These are phyloP conservation scores for Ladona fulva DNA, from an alignment of 1,140 invertebrate genomes.

Conservation along the genomic window DNA sequence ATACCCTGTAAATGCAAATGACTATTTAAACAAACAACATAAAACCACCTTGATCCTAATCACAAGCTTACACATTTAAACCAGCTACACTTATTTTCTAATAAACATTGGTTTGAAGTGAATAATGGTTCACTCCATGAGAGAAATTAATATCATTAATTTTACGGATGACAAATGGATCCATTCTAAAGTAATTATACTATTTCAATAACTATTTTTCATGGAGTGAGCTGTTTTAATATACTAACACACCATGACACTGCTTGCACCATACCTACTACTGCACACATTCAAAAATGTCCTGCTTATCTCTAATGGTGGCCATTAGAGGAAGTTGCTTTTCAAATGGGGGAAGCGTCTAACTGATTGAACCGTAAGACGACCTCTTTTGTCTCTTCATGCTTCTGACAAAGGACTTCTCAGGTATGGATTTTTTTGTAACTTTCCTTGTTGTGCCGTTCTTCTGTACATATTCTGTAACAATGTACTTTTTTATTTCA, in stretches of 20 bases:
- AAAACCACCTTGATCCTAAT: constrained; percentile 5
- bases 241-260: constrained; percentile 23
- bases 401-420: constrained; percentile 20
- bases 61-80: constrained; percentile 6
- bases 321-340: constrained; percentile 15
- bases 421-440: constrained; percentile 22
- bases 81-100: neutral
- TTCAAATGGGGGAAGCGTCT: constrained; percentile 17
- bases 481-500: neutral
- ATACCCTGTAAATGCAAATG: constrained; percentile 4
- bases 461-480: neutral
- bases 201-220: constrained; percentile 12
- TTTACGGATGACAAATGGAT: neutral
- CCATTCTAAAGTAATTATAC: neutral
- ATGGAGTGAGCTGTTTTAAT: constrained; percentile 20
- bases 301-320: constrained; percentile 22
- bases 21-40: neutral
- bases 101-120: constrained; percentile 1
- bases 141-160: neutral
- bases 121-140: neutral
- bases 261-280: constrained; percentile 19
- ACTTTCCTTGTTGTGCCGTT: constrained; percentile 18
- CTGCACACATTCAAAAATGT: constrained; percentile 12
- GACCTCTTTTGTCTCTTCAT: constrained; percentile 24
- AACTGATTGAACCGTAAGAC: constrained; percentile 18